Evolutionary conservation across 1,140 invertebrate species (phyloP), one percentile per base, ranked within the genome.

Genomic region (Euwallacea similis): DNA sequence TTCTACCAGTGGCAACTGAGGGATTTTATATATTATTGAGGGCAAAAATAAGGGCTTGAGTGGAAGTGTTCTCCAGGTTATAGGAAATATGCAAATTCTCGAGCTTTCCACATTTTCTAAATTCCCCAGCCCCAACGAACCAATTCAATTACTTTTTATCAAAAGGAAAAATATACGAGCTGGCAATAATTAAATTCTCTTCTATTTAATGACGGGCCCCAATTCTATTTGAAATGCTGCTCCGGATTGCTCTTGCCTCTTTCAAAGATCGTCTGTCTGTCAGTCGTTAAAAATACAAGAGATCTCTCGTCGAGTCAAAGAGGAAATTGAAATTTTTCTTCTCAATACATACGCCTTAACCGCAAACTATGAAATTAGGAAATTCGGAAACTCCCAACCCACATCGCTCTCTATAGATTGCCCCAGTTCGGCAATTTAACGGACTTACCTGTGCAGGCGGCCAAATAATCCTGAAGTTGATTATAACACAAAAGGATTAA

Each of bases 111-210:
- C 21, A 33, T 33, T 33, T 33, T 33, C 21, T 33, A 33, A 33
- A 33, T 33, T 33, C 21, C 21, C 21, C 21, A 33, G 21, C 21
- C 21, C 21, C 21, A 33, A 33, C 21, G 21, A 33, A 33, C 21
- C 21, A 33, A 33, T 33, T 33, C 21, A 50, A 50, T 50, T 50
- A 13, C 46, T n/a, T 16, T 61, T n/a, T 11, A 61, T 61, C 59
- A 61, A 61, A 61, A 61, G 59, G 59, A 61, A 61, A 61, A 61
- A 61, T 61, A 61, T 61, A 61, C 59, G 59, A 61, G 41, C 59
- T 43, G 33, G 11, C 33, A 61, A 61, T 61, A 61, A 61, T 61
- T 61, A 61, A 61, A 61, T 61, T 61, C 54, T 56, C 54, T 61
- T 61, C 61, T 47, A 63, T 63, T 63, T 63, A 63, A 47, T 50